Evolutionary conservation across 2,888 invertebrate genomes (phyloP), one percentile per base, ranked within the genome.

Genomic region (Melipona beecheii): DNA sequence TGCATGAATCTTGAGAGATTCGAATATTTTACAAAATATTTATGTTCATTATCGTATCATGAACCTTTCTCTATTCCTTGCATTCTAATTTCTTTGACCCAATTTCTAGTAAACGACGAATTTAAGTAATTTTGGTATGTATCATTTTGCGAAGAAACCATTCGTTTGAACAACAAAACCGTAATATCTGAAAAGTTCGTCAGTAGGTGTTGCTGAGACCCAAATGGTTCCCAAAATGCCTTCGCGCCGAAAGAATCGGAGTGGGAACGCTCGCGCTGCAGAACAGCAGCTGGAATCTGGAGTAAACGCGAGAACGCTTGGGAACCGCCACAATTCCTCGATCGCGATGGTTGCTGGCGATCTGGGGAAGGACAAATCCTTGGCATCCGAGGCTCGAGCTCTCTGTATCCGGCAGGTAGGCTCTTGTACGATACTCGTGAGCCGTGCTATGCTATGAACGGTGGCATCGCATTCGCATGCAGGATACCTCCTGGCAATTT

Each of bases 401-500:
- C 62, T 68, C 81, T 68, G 73, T 70, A 73, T 80, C 73, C 69
- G 65, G 58, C 65, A 73, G 77, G 83, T 81, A 80, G 43, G 78
- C 60, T 78, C 86, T 87, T 79, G 81, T 81, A 76, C 74, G 78
- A 74, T 60, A 78, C 65, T 75, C 81, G 81, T 84, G 87, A 86
- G 78, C 84, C 86, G 78, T 85, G 87, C 85, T 87, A 89, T 87
- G 87, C 81, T 9, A 43, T 13, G 78, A 72, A 81, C 76, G 58
- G 60, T 60, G 76, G 87, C 83, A 88, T 86, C 85, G 86, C 83
- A 85, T 87, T 86, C 85, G 80, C 75, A 83, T 86, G 75, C 84
- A 83, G 84, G 85, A 86, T 86, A 85, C 83, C 84, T 84, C 75
- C 24, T 65, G 78, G 85, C 84, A 85, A 85, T 90, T 86, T 82